Base-by-base conservation (phyloP, 30 jellyfish, hydroid and myxozoan genomes). In the Rhopilema esculentum region DNA sequence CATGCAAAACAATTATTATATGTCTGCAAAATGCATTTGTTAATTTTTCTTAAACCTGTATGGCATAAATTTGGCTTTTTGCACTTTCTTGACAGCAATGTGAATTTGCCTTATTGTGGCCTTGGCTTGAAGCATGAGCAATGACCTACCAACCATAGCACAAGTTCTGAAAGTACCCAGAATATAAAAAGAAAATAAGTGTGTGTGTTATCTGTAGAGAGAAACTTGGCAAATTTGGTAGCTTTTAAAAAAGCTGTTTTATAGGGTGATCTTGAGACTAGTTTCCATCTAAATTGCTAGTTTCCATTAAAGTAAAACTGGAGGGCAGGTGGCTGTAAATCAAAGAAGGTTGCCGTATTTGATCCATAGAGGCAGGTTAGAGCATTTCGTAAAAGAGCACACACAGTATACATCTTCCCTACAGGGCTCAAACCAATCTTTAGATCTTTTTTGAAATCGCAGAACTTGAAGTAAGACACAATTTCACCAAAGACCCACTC, bases 401-500 rank as follows among this genome's bases (percentile, higher is more conserved):
- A 77, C 21, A 79, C 89, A 48, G 18, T 29, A 57, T 91, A 86
- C 81, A 91, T 51, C 27, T 77, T 85, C 19, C 92, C 97, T 69
- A 92, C 97, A 16, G 88, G 88, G 69, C 91, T 71, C 40, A 92
- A 72, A 32, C 76, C 80, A 69, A 82, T 72, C 72, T 93, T 88
- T 49, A 86, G 85, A 74, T 87, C 88, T 28, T 86, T 82, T 83
- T 88, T 87, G 48, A 93, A 93, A 83, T 93, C 98, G 2, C 71
- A 25, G 53, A 82, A 82, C 66, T 52, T 75, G 51, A 93, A 93
- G 69, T 57, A 93, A 51, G 72, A 66, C 29, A 78, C 85, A 29
- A 83, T 88, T 62, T 87, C 94, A 72, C 97, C 98, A 81, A 92
- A 92, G 0, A 92, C 89, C 92, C 92, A 83, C 86, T 83, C 92